Evolutionary conservation across 1,140 invertebrate species (phyloP).

Genomic region (Zaprionus ghesquierei): DNA sequence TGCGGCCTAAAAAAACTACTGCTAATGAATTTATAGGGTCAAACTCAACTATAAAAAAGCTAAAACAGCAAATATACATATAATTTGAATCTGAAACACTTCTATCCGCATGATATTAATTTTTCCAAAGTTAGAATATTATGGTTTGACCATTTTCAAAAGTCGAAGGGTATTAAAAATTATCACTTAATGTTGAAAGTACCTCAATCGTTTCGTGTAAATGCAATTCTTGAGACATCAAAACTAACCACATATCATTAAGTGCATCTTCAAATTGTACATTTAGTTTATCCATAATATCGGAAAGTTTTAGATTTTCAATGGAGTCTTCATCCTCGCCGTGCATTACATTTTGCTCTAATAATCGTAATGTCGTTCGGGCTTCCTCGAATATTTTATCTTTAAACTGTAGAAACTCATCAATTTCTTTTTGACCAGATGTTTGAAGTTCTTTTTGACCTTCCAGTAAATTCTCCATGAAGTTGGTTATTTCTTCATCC

Average conservation of each 20-base stretch:
- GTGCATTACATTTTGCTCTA: constrained; percentile 44
- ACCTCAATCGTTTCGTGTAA: constrained; percentile 90
- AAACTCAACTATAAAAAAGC: no score
- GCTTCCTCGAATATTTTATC: constrained; percentile 54
- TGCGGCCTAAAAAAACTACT: no score
- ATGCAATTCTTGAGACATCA: constrained; percentile 90
- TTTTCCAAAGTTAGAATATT: no score
- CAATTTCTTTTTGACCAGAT: constrained; percentile 53
- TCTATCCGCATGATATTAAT: no score
- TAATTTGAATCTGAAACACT: no score
- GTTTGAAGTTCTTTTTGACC: constrained; percentile 84
- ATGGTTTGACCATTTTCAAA: no score
- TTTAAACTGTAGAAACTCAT: constrained; percentile 54
- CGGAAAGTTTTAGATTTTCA: constrained; percentile 73
- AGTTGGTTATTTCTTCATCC: constrained; percentile 87
- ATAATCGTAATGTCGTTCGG: constrained; percentile 57
- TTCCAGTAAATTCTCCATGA: constrained; percentile 86
- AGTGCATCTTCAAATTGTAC: constrained; percentile 84
- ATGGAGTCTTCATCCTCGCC: constrained; percentile 53
- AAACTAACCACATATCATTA: constrained; percentile 87
- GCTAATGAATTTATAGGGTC: no score
- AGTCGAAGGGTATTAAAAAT: no score
- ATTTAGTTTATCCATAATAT: constrained; percentile 73
- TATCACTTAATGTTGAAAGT: no score
- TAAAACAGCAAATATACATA: no score